Conservation (phyloP, 1,140 invertebrate species). For the Caenorhabditis briggsae region DNA sequence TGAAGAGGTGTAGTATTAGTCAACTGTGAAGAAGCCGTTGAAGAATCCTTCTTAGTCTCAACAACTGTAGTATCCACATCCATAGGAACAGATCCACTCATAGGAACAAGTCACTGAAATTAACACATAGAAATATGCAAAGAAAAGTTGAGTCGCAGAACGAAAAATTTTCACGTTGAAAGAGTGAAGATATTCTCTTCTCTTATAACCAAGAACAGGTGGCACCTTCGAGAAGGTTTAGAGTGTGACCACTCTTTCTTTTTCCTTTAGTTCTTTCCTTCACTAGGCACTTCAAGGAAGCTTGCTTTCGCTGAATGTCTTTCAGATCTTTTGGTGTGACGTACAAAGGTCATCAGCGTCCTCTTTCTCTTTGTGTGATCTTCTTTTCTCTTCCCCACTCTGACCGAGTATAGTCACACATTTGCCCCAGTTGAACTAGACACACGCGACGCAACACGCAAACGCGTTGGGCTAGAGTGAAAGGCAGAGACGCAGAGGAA, state of each 20-base stretch:
- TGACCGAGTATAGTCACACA: conserved; percentile 38
- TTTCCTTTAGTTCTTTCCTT: conserved; percentile 8
- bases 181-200: too few relatives aligned
- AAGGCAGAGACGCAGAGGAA: too few relatives aligned
- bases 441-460: conserved; percentile 49
- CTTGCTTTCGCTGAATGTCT: neutral
- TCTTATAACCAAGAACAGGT: too few relatives aligned
- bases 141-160: too few relatives aligned
- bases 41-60: too few relatives aligned
- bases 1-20: too few relatives aligned
- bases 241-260: neutral
- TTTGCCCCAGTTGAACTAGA: conserved; percentile 47
- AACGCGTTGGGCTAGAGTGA: conserved; percentile 39
- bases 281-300: neutral
- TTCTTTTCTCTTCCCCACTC: conserved; percentile 47
- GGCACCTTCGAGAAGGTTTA: conserved; percentile 34
- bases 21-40: too few relatives aligned
- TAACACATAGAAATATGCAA: too few relatives aligned
- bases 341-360: neutral
- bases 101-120: too few relatives aligned
- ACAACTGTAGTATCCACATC: too few relatives aligned
- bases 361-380: conserved; percentile 28
- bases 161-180: too few relatives aligned
- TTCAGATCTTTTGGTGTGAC: neutral
- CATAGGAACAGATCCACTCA: too few relatives aligned